Conservation (phyloP, 2,888 invertebrate genomes). For the Drosophila mercatorum region DNA sequence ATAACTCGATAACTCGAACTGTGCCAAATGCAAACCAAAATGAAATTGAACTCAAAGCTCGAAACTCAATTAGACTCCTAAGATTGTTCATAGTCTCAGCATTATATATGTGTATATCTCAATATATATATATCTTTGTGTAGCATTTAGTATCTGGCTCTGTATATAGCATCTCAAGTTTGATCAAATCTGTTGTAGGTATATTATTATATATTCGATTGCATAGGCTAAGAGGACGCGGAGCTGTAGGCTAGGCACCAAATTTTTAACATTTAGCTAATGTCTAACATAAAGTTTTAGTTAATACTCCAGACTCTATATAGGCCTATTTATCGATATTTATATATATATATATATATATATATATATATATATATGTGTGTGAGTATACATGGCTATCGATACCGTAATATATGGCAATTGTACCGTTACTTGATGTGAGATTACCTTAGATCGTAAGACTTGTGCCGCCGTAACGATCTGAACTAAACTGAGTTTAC, state of each 20-base stretch:
- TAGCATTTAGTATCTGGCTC: no score
- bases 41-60: conserved; percentile 61
- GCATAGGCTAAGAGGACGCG: conserved; percentile 27
- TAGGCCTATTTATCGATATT: conserved; percentile 12
- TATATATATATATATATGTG: background rate
- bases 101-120: background rate
- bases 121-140: background rate
- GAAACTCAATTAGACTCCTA: conserved; percentile 60
- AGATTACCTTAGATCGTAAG: conserved; percentile 31
- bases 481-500: conserved; percentile 18
- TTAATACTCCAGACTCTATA: conserved; percentile 21
- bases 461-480: conserved; percentile 14
- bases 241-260: conserved; percentile 63
- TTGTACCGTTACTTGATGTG: conserved; percentile 33
- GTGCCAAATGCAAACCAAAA: conserved; percentile 59
- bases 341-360: conserved; percentile 2
- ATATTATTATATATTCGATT: conserved; percentile 25
- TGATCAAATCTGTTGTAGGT: conserved; percentile 39
- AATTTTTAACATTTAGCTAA: conserved; percentile 66
- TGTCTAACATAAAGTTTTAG: conserved; percentile 32
- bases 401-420: conserved; percentile 17
- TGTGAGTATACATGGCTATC: background rate
- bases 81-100: conserved; percentile 48
- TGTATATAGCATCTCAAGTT: conserved; percentile 49
- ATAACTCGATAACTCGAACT: conserved; percentile 46